These are phyloP conservation scores for Eupithecia vulgata DNA, from an alignment of 2,888 invertebrate species.

Conservation along the genomic window DNA sequence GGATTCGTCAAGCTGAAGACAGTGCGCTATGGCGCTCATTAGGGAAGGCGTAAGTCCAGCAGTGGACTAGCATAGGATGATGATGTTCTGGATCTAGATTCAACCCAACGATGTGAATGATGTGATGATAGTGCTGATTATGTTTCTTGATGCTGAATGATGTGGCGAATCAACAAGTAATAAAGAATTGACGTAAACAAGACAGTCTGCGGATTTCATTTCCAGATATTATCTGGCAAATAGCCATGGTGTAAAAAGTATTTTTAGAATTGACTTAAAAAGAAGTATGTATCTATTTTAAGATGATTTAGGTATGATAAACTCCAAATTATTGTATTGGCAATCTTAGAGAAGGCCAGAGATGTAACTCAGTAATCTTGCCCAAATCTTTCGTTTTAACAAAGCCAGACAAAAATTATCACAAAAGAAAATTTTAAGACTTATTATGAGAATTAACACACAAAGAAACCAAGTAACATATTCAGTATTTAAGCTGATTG, in stretches of 20 bases:
- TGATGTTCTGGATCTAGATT: not conserved
- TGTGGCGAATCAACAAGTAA: not conserved
- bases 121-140: not conserved
- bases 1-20: too few relatives aligned
- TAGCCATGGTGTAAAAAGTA: not conserved
- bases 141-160: not conserved
- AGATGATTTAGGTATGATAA: not conserved
- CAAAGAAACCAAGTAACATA: conserved; percentile 7
- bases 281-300: not conserved
- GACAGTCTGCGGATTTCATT: not conserved
- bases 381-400: not conserved
- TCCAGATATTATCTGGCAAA: not conserved
- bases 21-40: too few relatives aligned
- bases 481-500: not conserved
- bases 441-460: not conserved
- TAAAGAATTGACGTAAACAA: not conserved
- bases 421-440: not conserved
- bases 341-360: not conserved
- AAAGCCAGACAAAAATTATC: not conserved
- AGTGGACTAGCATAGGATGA: too few relatives aligned
- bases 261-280: not conserved
- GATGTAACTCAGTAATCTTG: not conserved
- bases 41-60: too few relatives aligned
- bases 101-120: not conserved
- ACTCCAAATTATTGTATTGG: not conserved